Evolutionary conservation across 2,888 invertebrate species (phyloP), one percentile per base, ranked within the genome.

Genomic region (Ochropleura plecta): DNA sequence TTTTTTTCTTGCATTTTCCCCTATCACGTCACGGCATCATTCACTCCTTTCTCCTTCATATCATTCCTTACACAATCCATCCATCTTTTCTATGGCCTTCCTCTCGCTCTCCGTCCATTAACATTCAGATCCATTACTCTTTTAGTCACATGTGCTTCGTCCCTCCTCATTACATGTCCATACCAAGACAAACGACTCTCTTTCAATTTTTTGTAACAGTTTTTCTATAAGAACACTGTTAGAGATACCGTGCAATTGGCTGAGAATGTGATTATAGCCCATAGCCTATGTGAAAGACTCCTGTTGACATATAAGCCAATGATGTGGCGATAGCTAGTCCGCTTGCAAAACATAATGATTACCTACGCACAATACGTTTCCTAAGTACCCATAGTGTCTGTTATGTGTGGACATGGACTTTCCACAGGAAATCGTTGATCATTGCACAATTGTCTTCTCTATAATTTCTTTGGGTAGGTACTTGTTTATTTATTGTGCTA

Each of bases 281-380:
- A 8, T 3, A 4, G 46, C 48, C 8, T 16, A 0, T 44, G 30
- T 8, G 14, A 48, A 40, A 55, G 20, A 16, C 62, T 55, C 1
- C 48, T 44, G 63, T 63, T 57, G 74, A 57, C 55, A 73, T 49
- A n/a, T 2, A 14, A 12, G 16, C 9, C 55, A 8, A 42, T 30
- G n/a, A 49, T 9, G 0, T 49, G 16, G 49, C 18, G 49, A 30
- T n/a, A 49, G 5, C 51, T 16, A 46, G 44, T 48, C 57, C 63
- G 57, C 49, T 76, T 76, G 68, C n/a, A 44, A 55, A 74, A 62
- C 44, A 62, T 76, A 76, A 68, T 76, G 48, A 62, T 49, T 20
- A 67, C 53, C 5, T 63, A 2, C 12, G 44, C 3, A 30, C 30
- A 44, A 40, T n/a, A 16, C n/a, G 42, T 60, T 75, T 75, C 46